Percentiles rank a stretch among this genome's conserved stretches.
phyloP scores from a whole-genome alignment of 2,113 vertebrate genomes.

The Limnothrissa miodon region DNA sequence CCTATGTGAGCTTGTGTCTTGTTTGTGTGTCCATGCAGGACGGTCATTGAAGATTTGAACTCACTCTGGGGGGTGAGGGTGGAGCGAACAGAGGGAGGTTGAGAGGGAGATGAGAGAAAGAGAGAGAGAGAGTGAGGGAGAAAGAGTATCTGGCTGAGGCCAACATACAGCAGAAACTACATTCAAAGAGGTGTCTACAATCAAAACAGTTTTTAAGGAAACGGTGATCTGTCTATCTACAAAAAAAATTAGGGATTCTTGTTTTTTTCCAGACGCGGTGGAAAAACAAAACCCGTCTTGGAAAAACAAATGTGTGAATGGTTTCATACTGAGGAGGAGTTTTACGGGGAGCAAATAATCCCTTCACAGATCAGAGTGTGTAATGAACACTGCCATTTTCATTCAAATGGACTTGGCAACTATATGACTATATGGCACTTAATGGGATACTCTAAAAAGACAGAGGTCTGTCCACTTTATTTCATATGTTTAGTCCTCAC shows the following conservation, averaged over 20 bases:
- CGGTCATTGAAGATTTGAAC: conserved; percentile 22
- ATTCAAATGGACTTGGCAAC: neutral
- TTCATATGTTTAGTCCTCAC: neutral
- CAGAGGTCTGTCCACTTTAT: neutral
- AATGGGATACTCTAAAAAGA: neutral
- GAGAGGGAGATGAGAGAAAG: conserved; percentile 26
- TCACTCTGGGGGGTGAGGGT: neutral
- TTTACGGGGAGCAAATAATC: conserved; percentile 41
- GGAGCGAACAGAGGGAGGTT: conserved; percentile 1
- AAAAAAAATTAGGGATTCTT: neutral
- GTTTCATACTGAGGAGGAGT: neutral
- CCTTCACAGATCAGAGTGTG: conserved; percentile 22
- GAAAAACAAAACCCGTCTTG: no score
- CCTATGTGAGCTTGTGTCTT: conserved; percentile 30
- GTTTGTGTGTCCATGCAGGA: conserved; percentile 23
- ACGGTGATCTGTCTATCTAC: neutral
- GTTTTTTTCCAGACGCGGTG: no score
- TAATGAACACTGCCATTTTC: neutral
- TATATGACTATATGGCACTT: neutral
- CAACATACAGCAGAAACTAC: conserved; percentile 45
- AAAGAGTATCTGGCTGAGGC: conserved; percentile 22
- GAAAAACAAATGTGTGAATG: neutral
- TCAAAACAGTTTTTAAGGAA: conserved; percentile 35
- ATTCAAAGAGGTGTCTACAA: conserved; percentile 50
- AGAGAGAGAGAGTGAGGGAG: no score